Base-by-base conservation (phyloP, 2,888 invertebrate genomes). In the Caradrina clavipalpis region DNA sequence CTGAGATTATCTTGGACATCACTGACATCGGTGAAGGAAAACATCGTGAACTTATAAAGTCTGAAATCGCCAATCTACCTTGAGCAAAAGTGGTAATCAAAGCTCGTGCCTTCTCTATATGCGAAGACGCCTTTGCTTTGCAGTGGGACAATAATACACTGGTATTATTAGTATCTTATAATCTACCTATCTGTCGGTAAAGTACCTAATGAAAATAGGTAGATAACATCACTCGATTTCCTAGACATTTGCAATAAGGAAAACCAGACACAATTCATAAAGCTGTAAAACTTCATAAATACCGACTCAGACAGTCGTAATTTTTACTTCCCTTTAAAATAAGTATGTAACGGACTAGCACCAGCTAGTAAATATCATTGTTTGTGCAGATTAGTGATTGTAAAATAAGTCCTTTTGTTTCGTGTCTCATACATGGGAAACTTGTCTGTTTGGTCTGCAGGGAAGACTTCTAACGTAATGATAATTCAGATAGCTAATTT, bases 241-340 rank as follows among this genome's bases (percentile, higher is more conserved):
- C n/a, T 35, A 51, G 42, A 51, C 68, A 67, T 22, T 1, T 8
- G 50, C 35, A 39, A 75, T 74, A 45, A 67, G 68, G 75, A 67
- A 71, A 56, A 55, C 49, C 13, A 35, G 21, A 0, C 31, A 55
- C 7, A 66, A 51, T 45, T 21, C 8, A 53, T 42, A 31, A n/a
- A 35, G 35, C 10, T n/a, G n/a, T 73, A 21, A 73, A 53, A 22
- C 15, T n/a, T 17, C 22, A 6, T 63, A 47, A 65, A 22, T n/a
- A 51, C 26, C 39, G n/a, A 17, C 31, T 22, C 19, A 22, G 2
- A 51, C 31, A 31, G 35, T 73, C 35, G 11, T 51, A 42, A 17
- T 42, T 39, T 47, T 39, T 60, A 49, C 17, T 42, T 26, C 26
- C 19, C 45, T 45, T 7, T 69, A 19, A 26, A 66, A 54, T 60